Base-by-base conservation (phyloP, 2,113 vertebrate species). In the Bagarius yarrelli region DNA sequence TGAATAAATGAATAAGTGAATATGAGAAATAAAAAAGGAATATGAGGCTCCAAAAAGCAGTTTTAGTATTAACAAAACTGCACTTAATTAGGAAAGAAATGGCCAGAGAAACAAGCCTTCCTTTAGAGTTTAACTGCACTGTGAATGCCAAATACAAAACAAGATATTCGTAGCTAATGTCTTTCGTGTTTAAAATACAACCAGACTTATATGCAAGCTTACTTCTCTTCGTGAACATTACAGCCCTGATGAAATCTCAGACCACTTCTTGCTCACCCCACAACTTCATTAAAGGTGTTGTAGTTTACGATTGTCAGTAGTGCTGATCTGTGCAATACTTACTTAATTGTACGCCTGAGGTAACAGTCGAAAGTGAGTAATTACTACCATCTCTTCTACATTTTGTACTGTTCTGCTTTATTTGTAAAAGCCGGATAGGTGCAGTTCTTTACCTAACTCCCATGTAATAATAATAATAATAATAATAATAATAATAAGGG, bases 231-330 rank as follows among this genome's bases (percentile, higher is more conserved):
- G 4, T 21, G 19, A n/a, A 36, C 19, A n/a, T 57, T 57, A 74
- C 34, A 56, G 52, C 30, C 23, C 5, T 36, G 52, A 36, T 16
- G 52, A 74, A 19, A 34, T 74, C 71, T 34, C 50, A 34, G 30
- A 73, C 50, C 11, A 23, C 0, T 34, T 74, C 19, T 16, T 34
- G 19, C 32, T 36, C 30, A 36, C 52, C 21, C 25, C 70, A 23
- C 30, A 74, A 21, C 53, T 74, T 74, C n/a, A 71, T 71, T 74
- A 34, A 74, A 74, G 18, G 19, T 18, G 11, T 55, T 55, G 70
- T 14, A 13, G 4, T 56, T 73, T 32, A 55, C 0, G 13, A 14
- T 23, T 14, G 25, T 56, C 19, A 34, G 19, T 72, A 18, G 47
- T 72, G 27, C 47, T 19, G 16, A 71, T 50, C 69, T 71, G 14